Base-by-base conservation (phyloP, 2,113 vertebrate genomes). In the Callorhinus ursinus region DNA sequence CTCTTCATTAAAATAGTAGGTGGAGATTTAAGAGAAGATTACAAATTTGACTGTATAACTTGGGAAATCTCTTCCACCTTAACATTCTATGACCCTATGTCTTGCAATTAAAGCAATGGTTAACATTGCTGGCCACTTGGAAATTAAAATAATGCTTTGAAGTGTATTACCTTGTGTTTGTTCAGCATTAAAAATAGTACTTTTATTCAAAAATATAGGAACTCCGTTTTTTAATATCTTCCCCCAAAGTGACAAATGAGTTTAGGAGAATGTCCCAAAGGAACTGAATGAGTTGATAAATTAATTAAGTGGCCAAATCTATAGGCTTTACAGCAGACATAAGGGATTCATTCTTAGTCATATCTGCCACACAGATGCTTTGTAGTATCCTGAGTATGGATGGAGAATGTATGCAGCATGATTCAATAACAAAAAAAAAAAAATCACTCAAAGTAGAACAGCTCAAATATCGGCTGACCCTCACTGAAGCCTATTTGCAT, bases 81-180 rank as follows among this genome's bases (percentile, higher is more conserved):
- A 59, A 59, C 4, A 61, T 51, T 76, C 39, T 90, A 1, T 59
- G 46, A 79, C 53, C 55, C 18, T 16, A 11, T 57, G 31, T 36
- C 85, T 96, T 57, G 49, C 12, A 42, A 39, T 84, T 80, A 89
- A 90, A 81, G 57, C 59, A 86, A 63, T 21, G 61, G 8, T 57
- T 94, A 74, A 86, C 13, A 55, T 55, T 76, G 49, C 7, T 84
- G 16, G 31, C 9, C 49, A 72, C n/a, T 55, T 72, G 49, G 79
- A 96, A 93, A 67, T 72, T 90, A 71, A 95, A 39, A 89, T 90
- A 55, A 88, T 51, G 15, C 96, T 94, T 96, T 82, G 46, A 88
- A 87, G 53, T 79, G 0, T 49, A 39, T 76, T 83, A 49, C 28
- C 28, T 79, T 63, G 28, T 79, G 57, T 90, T 90, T 96, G 24